These are phyloP conservation scores for Meandrusa payeni DNA, from an alignment of 2,888 invertebrate species.

Conservation along the genomic window DNA sequence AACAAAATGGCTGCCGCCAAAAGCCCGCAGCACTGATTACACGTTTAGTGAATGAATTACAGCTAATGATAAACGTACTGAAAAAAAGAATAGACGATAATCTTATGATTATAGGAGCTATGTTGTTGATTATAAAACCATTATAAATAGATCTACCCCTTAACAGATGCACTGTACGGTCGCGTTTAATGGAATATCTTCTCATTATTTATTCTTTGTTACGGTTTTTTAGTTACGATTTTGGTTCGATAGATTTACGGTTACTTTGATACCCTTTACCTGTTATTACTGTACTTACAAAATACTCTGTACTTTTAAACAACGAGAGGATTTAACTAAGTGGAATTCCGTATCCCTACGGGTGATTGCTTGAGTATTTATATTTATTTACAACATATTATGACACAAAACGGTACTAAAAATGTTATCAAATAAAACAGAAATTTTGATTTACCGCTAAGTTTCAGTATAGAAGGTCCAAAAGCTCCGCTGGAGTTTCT, in stretches of 20 bases:
- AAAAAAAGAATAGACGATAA: conserved; percentile 70
- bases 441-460: no score
- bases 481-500: no score
- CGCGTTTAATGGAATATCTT: conserved; percentile 50
- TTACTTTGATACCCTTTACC: conserved; percentile 12
- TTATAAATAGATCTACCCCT: conserved; percentile 74
- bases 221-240: conserved; percentile 23
- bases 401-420: no score
- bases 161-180: conserved; percentile 54
- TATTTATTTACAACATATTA: no score
- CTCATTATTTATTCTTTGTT: conserved; percentile 50
- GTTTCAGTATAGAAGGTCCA: no score
- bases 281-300: no score
- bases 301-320: no score
- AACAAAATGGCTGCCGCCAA: conserved; percentile 51
- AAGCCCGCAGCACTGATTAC: conserved; percentile 48
- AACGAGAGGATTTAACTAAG: no score
- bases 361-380: no score
- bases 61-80: conserved; percentile 72
- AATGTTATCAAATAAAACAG: no score
- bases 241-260: conserved; percentile 14
- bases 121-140: conserved; percentile 63
- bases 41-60: conserved; percentile 53
- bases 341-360: no score
- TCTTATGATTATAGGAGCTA: conserved; percentile 68